phyloP scores from a whole-genome alignment of 2,888 invertebrate genomes.

The Amaurobius ferox region DNA sequence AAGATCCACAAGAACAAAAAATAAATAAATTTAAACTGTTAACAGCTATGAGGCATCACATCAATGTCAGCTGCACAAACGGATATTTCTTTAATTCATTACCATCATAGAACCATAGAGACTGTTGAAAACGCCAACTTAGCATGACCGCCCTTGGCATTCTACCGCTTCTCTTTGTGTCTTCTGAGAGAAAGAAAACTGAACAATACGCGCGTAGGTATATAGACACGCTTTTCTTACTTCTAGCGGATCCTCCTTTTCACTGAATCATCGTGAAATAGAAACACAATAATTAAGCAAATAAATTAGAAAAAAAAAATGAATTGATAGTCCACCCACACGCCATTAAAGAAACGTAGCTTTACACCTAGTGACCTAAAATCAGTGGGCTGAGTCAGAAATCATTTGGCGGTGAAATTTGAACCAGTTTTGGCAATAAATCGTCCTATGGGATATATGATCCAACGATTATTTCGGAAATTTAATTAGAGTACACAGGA shows the following conservation, averaged over 20 bases:
- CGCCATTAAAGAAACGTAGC: neutral
- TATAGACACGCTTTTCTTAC: conserved; percentile 21
- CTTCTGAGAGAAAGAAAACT: neutral
- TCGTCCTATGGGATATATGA: neutral
- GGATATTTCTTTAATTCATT: conserved; percentile 9
- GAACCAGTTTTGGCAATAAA: conserved; percentile 18
- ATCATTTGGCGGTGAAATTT: neutral
- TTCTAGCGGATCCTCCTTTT: conserved; percentile 17
- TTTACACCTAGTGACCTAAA: conserved; percentile 57
- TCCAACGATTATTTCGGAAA: no score
- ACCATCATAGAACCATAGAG: neutral
- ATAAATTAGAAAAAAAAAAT: conserved; percentile 34
- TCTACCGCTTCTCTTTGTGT: conserved; percentile 28
- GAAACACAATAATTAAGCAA: conserved; percentile 45
- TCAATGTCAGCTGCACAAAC: neutral
- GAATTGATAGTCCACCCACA: conserved; percentile 41
- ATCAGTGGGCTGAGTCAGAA: conserved; percentile 1
- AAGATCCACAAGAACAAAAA: no score
- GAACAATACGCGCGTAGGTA: conserved; percentile 48
- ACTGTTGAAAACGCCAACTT: neutral
- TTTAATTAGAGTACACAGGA: no score
- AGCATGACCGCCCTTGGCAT: conserved; percentile 64
- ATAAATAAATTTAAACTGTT: no score
- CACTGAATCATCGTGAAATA: conserved; percentile 33
- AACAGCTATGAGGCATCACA: neutral